These are phyloP conservation scores for Coranthus polyacanthus DNA, from an alignment of 2,797 vertebrate genomes.

Conservation along the genomic window DNA sequence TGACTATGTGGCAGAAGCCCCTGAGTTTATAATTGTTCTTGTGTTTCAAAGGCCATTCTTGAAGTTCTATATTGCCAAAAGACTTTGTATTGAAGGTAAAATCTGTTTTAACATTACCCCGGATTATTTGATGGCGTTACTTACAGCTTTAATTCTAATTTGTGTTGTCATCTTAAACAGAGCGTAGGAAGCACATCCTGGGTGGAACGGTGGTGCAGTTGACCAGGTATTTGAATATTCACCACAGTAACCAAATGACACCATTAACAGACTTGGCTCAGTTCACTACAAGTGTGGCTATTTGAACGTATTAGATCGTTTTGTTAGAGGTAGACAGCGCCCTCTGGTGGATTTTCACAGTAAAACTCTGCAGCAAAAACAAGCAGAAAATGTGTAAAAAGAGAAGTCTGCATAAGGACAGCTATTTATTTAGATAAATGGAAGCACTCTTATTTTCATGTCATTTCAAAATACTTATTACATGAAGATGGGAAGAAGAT, in stretches of 20 bases:
- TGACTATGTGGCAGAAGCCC: too few species aligned
- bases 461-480: conserved; percentile 12
- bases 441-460: conserved; percentile 11
- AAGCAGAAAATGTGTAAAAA: neutral
- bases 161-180: neutral
- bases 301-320: neutral
- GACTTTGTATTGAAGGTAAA: too few species aligned
- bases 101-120: neutral
- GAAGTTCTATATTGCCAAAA: too few species aligned
- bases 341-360: conserved; percentile 59
- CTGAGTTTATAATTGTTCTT: too few species aligned
- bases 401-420: neutral
- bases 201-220: neutral
- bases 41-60: too few species aligned
- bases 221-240: conserved; percentile 27
- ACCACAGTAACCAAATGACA: conserved; percentile 27
- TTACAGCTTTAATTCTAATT: neutral
- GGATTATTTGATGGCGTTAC: neutral
- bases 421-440: conserved; percentile 53
- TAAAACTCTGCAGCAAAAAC: conserved; percentile 5
- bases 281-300: neutral
- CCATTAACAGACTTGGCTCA: neutral
- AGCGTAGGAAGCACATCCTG: neutral
- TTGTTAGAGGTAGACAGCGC: conserved; percentile 26
- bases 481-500: neutral